Conservation (phyloP, 2,888 invertebrate genomes). For the Epinotia bilunana region DNA sequence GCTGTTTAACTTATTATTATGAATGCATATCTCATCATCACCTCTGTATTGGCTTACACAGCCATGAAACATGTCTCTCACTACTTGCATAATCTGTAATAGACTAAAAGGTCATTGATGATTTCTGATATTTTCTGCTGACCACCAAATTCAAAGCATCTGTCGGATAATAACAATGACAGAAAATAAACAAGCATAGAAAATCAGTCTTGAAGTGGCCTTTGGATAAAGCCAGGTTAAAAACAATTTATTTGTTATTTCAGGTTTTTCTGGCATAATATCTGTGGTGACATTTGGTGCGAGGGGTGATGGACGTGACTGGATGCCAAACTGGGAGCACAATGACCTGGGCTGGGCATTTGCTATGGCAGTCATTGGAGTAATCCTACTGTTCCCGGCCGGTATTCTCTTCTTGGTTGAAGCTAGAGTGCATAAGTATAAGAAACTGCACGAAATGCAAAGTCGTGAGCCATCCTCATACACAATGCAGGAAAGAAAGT, state of each 20-base stretch:
- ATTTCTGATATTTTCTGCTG: background rate
- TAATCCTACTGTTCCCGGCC: conserved; percentile 89
- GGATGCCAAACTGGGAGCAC: conserved; percentile 98
- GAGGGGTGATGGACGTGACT: conserved; percentile 94
- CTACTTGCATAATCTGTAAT: no score
- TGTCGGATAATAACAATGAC: background rate
- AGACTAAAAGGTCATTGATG: background rate
- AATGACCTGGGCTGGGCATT: conserved; percentile 98
- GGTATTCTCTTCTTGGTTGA: conserved; percentile 93
- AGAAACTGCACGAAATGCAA: conserved; percentile 88
- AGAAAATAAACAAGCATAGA: background rate
- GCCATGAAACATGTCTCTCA: no score
- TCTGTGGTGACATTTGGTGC: conserved; percentile 95
- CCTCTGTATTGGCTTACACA: no score
- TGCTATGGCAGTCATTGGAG: conserved; percentile 93
- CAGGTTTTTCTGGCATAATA: conserved; percentile 91
- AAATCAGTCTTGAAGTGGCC: background rate
- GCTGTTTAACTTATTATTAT: no score
- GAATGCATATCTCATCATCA: no score
- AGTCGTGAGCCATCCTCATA: conserved; percentile 87
- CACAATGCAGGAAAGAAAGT: conserved; percentile 87
- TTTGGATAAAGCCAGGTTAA: background rate
- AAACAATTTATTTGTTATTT: conserved; percentile 51
- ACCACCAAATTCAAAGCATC: background rate
- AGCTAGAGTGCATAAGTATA: conserved; percentile 90